These are phyloP conservation scores for Pagetopsis macropterus DNA, from an alignment of 2,797 vertebrate genomes.

Conservation along the genomic window DNA sequence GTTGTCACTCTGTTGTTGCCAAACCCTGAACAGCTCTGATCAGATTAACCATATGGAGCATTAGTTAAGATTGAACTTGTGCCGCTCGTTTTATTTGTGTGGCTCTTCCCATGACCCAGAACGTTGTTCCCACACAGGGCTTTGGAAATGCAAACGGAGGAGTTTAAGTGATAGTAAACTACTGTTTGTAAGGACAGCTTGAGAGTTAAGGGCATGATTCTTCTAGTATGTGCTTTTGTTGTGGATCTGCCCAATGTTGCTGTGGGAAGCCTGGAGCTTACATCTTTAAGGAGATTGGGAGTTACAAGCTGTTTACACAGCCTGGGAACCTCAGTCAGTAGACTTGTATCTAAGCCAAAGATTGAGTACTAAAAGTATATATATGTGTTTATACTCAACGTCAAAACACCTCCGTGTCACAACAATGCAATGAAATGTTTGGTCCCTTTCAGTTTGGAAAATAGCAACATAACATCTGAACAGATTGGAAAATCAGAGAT, in stretches of 20 bases:
- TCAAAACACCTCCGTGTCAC: not conserved
- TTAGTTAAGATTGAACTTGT: conserved; percentile 38
- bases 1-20: not conserved
- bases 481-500: not conserved
- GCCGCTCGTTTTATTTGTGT: conserved; percentile 23
- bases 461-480: not conserved
- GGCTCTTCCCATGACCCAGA: conserved; percentile 20
- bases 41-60: conserved; percentile 49
- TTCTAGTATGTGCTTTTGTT: conserved; percentile 1
- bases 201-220: not conserved
- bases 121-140: conserved; percentile 5
- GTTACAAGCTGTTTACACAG: conserved; percentile 23
- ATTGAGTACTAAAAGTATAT: conserved; percentile 5
- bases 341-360: conserved; percentile 42
- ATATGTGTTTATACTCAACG: conserved; percentile 6
- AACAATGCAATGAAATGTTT: conserved; percentile 1
- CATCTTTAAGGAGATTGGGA: conserved; percentile 27
- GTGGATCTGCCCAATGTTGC: conserved; percentile 5
- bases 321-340: conserved; percentile 24
- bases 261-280: conserved; percentile 19
- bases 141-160: conserved; percentile 32
- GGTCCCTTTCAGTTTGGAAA: conserved; percentile 17
- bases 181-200: conserved; percentile 21
- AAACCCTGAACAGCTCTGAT: conserved; percentile 39
- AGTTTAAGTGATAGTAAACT: conserved; percentile 5